Base-by-base conservation (phyloP, 2,113 vertebrate species). In the Caretta caretta region DNA sequence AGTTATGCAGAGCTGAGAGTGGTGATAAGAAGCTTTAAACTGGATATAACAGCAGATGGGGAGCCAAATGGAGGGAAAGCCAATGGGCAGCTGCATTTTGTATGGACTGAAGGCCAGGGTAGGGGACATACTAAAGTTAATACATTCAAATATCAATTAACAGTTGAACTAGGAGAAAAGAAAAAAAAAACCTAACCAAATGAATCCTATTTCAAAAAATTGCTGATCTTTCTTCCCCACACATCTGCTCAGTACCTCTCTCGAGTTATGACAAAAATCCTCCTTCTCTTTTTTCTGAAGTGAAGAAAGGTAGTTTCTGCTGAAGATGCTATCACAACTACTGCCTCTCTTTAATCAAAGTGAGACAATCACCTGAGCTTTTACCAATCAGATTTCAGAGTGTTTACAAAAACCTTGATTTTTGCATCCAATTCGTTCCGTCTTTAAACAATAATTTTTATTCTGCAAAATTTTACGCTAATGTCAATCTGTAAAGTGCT, bases 381-480 rank as follows among this genome's bases (percentile, higher is more conserved):
- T 95, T 89, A 93, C 92, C 94, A 96, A 94, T 89, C 93, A 79
- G 95, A 93, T 95, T 97, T 94, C 97, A 94, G 90, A 89, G 88
- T 96, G 85, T 97, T 97, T 97, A 97, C 94, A 96, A 90, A 95
- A 96, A 97, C 96, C 29, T 89, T 88, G 86, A 93, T 94, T 90
- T 90, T 84, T 31, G 91, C 88, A 80, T 97, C 95, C 92, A 97
- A 94, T 97, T 96, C 38, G 50, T 94, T 35, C 85, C 93, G 1
- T 91, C 49, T 57, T 53, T 89, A 94, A 90, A 89, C 79, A 96
- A 91, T 87, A 72, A 46, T 31, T 97, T 97, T 96, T 75, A 78
- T 94, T 92, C 88, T 95, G 90, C 62, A 96, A 97, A 97, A 95
- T 92, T 93, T 27, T 75, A 51, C 5, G 24, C 85, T 83, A 95